Evolutionary conservation across 2,797 vertebrate genomes (phyloP), one percentile per base, ranked within the genome.

Genomic region (Lacerta bilineata): DNA sequence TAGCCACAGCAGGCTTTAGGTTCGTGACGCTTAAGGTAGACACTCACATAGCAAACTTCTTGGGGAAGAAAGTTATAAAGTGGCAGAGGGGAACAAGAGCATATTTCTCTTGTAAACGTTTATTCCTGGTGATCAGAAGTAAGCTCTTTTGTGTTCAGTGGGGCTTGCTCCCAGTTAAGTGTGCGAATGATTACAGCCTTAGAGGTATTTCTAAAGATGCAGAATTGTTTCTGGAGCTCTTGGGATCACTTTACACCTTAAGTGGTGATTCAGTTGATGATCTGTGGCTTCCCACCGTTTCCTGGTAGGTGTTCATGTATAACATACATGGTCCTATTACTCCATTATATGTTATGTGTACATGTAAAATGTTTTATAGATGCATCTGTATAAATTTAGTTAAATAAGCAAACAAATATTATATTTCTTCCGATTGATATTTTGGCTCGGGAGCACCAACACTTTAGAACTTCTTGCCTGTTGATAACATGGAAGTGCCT

Each of bases 41-140:
- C 41, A 84, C 7, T 61, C 66, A 66, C 9, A 46, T 13, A 46
- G 7, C 33, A 66, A 76, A 77, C 20, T 46, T 33, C 11, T 66
- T 76, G n/a, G 74, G 27, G 59, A 36, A 83, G 39, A 85, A 85
- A 25, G 36, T 29, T 91, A 15, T 66, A 46, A 75, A 33, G 78
- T 83, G 39, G 41, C 84, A 50, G n/a, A 66, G 71, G 36, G 80
- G 80, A 64, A 36, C 41, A 39, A 84, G 29, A 17, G 4, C 83
- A n/a, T 88, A 75, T 80, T 86, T n/a, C 2, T 5, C 0, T 15
- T 81, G 23, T 33, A 85, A 1, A 7, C 0, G 46, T 55, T 85
- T 69, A 83, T 50, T 86, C 66, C 27, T 72, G 36, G 18, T 59
- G 41, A 7, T 1, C 0, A 27, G 80, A 77, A 66, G 18, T 41